Evolutionary conservation across 2,888 invertebrate genomes (phyloP).

Genomic region (Fragum fragum): DNA sequence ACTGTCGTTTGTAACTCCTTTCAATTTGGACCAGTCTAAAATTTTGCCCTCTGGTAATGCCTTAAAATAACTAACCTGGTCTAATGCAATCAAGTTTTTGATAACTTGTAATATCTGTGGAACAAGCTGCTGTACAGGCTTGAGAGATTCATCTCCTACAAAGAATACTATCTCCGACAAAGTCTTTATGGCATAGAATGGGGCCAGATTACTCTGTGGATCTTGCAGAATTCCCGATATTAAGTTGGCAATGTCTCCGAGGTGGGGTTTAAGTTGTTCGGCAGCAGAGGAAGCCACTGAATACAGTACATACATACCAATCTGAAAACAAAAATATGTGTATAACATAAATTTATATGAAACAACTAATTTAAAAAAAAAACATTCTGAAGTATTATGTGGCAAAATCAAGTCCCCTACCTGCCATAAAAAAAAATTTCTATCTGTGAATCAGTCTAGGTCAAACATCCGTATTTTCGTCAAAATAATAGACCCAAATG

Average conservation of each 20-base stretch:
- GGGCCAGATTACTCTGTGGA: constrained; percentile 88
- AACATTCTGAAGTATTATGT: too few relatives aligned
- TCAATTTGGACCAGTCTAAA: too few relatives aligned
- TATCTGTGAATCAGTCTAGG: too few relatives aligned
- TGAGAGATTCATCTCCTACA: constrained; percentile 90
- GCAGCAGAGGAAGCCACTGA: constrained; percentile 91
- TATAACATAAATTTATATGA: too few relatives aligned
- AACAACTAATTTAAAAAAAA: too few relatives aligned
- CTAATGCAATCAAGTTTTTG: constrained; percentile 88
- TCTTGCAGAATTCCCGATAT: constrained; percentile 88
- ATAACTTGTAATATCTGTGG: constrained; percentile 90
- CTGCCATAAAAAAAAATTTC: too few relatives aligned
- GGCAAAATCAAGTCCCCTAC: too few relatives aligned
- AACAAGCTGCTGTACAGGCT: constrained; percentile 88
- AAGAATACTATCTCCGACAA: constrained; percentile 91
- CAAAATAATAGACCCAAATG: too few relatives aligned
- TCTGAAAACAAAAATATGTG: constrained; percentile 86
- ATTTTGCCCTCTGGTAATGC: too few relatives aligned
- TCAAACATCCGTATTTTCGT: too few relatives aligned
- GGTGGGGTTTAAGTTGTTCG: constrained; percentile 91
- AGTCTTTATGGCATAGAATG: constrained; percentile 90
- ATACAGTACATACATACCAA: constrained; percentile 91
- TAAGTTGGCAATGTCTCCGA: constrained; percentile 89
- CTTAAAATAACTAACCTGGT: constrained; percentile 86
- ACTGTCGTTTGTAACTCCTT: too few relatives aligned